Conservation (phyloP, 2,888 invertebrate species). For the Drosophila cracens region DNA sequence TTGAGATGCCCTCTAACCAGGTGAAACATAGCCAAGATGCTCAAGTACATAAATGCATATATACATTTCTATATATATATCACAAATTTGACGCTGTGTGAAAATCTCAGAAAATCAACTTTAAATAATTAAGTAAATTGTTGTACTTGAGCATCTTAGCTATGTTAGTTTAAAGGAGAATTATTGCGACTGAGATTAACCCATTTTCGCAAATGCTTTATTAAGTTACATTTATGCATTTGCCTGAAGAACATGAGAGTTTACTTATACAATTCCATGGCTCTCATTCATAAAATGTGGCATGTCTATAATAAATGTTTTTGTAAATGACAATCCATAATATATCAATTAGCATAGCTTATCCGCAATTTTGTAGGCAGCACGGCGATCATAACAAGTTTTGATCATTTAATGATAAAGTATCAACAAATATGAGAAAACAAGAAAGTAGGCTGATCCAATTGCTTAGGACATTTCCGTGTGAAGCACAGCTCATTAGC, state of each 20-base stretch:
- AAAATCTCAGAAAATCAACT: not conserved
- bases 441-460: slow-evolving; percentile 28
- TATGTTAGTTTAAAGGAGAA: not conserved
- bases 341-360: not conserved
- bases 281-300: not conserved
- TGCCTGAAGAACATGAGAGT: not conserved
- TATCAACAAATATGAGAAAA: not conserved
- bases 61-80: not conserved
- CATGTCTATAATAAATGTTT: not conserved
- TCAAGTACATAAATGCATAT: not conserved
- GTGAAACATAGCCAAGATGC: not conserved
- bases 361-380: not conserved
- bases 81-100: not conserved
- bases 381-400: not conserved
- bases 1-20: not conserved
- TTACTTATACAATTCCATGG: not conserved
- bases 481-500: slow-evolving; percentile 17
- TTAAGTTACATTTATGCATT: not conserved
- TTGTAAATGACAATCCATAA: not conserved
- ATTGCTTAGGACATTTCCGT: slow-evolving; percentile 43
- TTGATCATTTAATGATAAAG: not conserved
- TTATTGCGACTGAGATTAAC: not conserved
- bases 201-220: not conserved
- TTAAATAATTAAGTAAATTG: not conserved
- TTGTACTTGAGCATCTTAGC: not conserved